Percentiles rank a stretch among this genome's conserved stretches.
phyloP scores from a whole-genome alignment of 2,113 vertebrate genomes.

The Oryzias celebensis region DNA sequence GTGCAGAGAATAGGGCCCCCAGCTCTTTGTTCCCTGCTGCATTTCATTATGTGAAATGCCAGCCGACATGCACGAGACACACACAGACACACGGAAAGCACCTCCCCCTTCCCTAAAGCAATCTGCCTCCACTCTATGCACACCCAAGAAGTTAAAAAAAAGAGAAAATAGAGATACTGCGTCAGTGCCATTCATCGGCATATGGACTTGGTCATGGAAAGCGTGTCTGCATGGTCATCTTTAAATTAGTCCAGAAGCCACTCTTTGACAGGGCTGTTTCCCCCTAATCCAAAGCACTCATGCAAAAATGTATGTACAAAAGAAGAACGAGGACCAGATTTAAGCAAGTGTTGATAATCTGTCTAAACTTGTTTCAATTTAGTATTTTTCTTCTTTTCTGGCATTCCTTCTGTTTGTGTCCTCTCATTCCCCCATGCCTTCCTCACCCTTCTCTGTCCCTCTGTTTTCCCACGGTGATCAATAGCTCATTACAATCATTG shows the following conservation, averaged over 20 bases:
- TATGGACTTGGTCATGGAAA: slow-evolving; percentile 60
- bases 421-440: slow-evolving; percentile 65
- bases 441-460: slow-evolving; percentile 69
- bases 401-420: slow-evolving; percentile 50
- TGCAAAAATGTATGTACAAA: slow-evolving; percentile 32
- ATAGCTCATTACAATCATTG: slow-evolving; percentile 80
- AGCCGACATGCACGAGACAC: slow-evolving; percentile 72
- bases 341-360: slow-evolving; percentile 65
- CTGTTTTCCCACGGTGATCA: slow-evolving; percentile 79
- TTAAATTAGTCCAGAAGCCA: slow-evolving; percentile 28
- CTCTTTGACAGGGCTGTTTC: slow-evolving; percentile 3
- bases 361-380: slow-evolving; percentile 65
- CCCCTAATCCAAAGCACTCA: slow-evolving; percentile 28
- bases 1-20: slow-evolving; percentile 76
- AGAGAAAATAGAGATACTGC: slow-evolving; percentile 71
- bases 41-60: slow-evolving; percentile 79
- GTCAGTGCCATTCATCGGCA: slow-evolving; percentile 66
- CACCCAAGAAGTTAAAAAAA: slow-evolving; percentile 42
- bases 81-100: slow-evolving; percentile 57
- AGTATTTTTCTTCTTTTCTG: slow-evolving; percentile 41
- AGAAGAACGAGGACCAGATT: slow-evolving; percentile 64
- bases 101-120: slow-evolving; percentile 74
- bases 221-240: slow-evolving; percentile 64
- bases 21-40: slow-evolving; percentile 79
- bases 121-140: slow-evolving; percentile 68